A percentile compares a stretch with the other conserved stretches of the same genome.
These are phyloP conservation scores for Tragopan temminckii DNA, from an alignment of 2,797 vertebrate genomes.

Conservation along the genomic window DNA sequence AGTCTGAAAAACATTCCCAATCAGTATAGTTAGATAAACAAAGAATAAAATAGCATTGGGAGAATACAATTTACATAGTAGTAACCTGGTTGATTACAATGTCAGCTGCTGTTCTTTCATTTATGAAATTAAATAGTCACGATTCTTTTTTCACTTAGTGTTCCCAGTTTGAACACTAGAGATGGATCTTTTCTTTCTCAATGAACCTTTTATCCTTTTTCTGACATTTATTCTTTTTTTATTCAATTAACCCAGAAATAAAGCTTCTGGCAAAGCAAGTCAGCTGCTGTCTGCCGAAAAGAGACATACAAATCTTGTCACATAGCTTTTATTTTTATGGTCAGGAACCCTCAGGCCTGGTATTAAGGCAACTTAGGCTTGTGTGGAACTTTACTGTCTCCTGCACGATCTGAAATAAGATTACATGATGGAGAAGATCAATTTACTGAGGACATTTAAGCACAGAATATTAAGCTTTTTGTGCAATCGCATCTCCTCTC, in stretches of 20 bases:
- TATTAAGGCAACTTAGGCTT: conserved; percentile 78
- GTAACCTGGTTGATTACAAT: conserved; percentile 30
- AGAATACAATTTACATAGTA: conserved; percentile 20
- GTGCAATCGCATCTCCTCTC: conserved; percentile 69
- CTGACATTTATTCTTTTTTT: conserved; percentile 75
- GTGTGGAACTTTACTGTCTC: conserved; percentile 80
- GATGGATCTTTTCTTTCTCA: conserved; percentile 66
- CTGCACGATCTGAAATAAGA: conserved; percentile 83
- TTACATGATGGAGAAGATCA: conserved; percentile 80
- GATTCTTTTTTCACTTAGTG: conserved; percentile 55
- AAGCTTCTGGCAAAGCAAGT: conserved; percentile 73
- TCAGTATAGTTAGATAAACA: conserved; percentile 32
- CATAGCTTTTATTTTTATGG: conserved; percentile 80
- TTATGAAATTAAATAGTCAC: conserved; percentile 50
- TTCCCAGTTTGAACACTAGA: conserved; percentile 7
- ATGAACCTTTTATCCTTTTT: conserved; percentile 75
- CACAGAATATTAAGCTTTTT: conserved; percentile 79
- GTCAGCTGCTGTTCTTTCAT: conserved; percentile 44
- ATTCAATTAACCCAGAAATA: conserved; percentile 81
- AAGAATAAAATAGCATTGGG: conserved; percentile 34
- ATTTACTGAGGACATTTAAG: conserved; percentile 78
- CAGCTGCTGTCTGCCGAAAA: conserved; percentile 75
- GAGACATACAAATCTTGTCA: conserved; percentile 78
- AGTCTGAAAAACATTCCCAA: background rate
- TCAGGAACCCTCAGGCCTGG: conserved; percentile 78